These are phyloP conservation scores for Microhierax caerulescens DNA, from an alignment of 2,797 vertebrate genomes.

Conservation along the genomic window DNA sequence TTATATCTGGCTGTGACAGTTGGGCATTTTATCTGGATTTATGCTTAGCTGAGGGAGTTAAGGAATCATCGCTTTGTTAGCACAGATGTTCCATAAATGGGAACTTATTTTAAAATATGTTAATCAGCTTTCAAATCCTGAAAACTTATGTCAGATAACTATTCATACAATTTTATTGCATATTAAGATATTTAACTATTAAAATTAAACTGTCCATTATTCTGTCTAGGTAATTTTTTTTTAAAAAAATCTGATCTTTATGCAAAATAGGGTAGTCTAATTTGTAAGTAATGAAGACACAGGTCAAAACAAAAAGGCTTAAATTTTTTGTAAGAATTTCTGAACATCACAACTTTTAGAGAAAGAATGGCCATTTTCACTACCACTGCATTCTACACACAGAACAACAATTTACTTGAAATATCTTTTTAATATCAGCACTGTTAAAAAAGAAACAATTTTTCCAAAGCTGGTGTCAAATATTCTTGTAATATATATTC, in stretches of 20 bases:
- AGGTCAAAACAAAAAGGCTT: not conserved
- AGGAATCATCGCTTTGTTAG: not conserved
- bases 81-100: not conserved
- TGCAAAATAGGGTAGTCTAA: not conserved
- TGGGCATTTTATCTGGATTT: not conserved
- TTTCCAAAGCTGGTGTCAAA: not conserved
- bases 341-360: not conserved
- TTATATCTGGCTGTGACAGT: not conserved
- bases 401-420: not conserved
- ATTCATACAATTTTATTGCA: not conserved
- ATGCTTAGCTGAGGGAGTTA: not conserved
- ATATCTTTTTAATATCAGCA: not conserved
- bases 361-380: not conserved
- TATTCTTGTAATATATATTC: not conserved
- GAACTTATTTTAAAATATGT: not conserved
- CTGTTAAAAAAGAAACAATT: not conserved
- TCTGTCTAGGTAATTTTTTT: not conserved
- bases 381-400: not conserved
- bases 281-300: not conserved
- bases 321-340: not conserved
- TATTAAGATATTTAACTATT: not conserved
- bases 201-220: not conserved
- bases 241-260: too few species aligned
- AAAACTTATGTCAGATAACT: not conserved
- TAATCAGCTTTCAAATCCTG: not conserved